Evolutionary conservation across 1,140 invertebrate species (phyloP).

Genomic region (Drusus annulatus): DNA sequence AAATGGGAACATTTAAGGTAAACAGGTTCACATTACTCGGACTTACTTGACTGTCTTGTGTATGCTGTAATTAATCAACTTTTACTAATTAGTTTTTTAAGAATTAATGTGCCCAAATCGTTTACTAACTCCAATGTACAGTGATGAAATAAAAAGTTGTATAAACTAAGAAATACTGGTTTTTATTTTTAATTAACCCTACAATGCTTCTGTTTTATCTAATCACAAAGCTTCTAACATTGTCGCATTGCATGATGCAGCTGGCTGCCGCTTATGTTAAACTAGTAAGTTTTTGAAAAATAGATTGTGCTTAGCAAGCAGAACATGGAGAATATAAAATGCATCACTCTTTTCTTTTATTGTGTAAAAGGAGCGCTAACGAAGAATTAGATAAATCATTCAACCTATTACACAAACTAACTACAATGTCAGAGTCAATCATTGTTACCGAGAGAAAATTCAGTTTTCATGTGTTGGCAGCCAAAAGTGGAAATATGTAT

Average conservation of each 20-base stretch:
- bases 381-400: no score
- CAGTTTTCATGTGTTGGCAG: no score
- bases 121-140: slow-evolving; percentile 74
- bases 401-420: no score
- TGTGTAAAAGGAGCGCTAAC: no score
- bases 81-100: slow-evolving; percentile 61
- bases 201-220: no score
- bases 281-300: background rate
- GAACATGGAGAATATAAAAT: no score
- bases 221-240: no score
- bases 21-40: background rate
- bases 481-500: no score
- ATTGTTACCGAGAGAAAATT: no score
- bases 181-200: slow-evolving; percentile 37
- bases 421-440: no score
- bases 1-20: slow-evolving; percentile 26
- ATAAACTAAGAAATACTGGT: slow-evolving; percentile 44
- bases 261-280: background rate
- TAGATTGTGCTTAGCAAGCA: no score
- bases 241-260: slow-evolving; percentile 3
- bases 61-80: slow-evolving; percentile 50
- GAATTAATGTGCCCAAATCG: slow-evolving; percentile 72
- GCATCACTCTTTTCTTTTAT: no score
- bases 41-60: slow-evolving; percentile 48
- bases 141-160: slow-evolving; percentile 66